These are phyloP conservation scores for Baryphthengus martii DNA, from an alignment of 2,113 vertebrate genomes.

Conservation along the genomic window DNA sequence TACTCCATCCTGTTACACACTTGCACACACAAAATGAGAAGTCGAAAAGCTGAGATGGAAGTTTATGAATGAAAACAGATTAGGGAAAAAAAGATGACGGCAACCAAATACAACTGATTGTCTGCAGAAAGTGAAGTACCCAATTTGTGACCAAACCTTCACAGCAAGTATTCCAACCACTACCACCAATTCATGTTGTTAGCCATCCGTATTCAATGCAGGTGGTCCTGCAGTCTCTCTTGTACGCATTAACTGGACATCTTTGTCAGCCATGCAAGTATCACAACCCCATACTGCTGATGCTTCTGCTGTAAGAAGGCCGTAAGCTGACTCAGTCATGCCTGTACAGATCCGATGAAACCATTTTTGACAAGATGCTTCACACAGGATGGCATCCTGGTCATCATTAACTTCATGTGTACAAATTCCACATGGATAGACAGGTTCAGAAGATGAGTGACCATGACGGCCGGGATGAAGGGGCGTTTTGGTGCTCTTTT, in stretches of 20 bases:
- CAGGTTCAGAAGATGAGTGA: slow-evolving; percentile 69
- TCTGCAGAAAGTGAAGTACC: slow-evolving; percentile 52
- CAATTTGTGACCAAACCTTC: slow-evolving; percentile 2
- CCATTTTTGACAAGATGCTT: slow-evolving; percentile 87
- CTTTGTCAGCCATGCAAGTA: slow-evolving; percentile 82
- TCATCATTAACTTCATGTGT: slow-evolving; percentile 83
- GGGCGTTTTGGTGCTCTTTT: slow-evolving; percentile 70
- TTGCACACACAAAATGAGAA: neutral
- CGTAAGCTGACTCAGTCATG: slow-evolving; percentile 87
- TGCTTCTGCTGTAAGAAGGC: slow-evolving; percentile 80
- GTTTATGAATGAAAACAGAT: neutral
- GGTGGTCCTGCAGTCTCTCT: slow-evolving; percentile 64
- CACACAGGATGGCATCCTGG: slow-evolving; percentile 84
- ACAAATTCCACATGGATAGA: slow-evolving; percentile 84
- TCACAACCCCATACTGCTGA: slow-evolving; percentile 86
- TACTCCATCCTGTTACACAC: slow-evolving; percentile 3
- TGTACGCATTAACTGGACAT: slow-evolving; percentile 75
- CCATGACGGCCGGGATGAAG: slow-evolving; percentile 69
- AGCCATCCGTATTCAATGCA: slow-evolving; percentile 61
- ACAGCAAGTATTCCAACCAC: neutral
- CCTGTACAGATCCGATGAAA: slow-evolving; percentile 85
- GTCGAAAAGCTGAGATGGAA: slow-evolving; percentile 19
- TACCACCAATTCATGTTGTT: neutral
- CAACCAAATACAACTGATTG: slow-evolving; percentile 4
- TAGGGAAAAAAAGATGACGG: neutral